phyloP scores from a whole-genome alignment of 2,113 vertebrate species.

The Platichthys stellatus region DNA sequence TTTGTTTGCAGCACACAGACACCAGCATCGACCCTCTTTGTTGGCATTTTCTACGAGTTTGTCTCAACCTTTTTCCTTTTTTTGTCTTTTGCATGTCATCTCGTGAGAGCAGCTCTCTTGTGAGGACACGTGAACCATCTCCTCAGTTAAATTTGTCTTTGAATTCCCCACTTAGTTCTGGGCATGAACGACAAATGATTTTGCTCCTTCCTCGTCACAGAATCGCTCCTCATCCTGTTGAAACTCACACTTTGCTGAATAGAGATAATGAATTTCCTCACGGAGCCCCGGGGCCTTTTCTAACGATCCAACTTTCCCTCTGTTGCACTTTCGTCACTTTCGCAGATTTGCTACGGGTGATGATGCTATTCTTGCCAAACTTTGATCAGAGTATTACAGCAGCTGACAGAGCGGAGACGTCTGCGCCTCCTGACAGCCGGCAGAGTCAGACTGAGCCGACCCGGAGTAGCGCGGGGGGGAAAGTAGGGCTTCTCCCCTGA shows the following conservation, averaged over 20 bases:
- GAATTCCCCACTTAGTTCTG: background rate
- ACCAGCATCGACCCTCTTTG: too few species aligned
- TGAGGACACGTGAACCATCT: too few species aligned
- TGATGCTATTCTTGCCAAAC: constrained; percentile 56
- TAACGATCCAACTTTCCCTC: constrained; percentile 41
- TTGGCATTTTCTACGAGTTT: too few species aligned
- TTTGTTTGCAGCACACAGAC: too few species aligned
- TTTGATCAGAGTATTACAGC: constrained; percentile 65
- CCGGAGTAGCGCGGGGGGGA: constrained; percentile 36
- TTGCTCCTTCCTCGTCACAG: background rate
- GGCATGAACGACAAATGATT: background rate
- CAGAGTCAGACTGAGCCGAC: constrained; percentile 45
- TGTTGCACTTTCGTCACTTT: constrained; percentile 48
- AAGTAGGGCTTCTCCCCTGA: constrained; percentile 69
- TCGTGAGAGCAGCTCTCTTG: too few species aligned
- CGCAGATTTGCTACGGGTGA: constrained; percentile 55
- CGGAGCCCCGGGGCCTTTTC: constrained; percentile 18
- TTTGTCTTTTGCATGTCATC: too few species aligned
- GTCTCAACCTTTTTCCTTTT: too few species aligned
- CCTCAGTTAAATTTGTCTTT: constrained; percentile 4
- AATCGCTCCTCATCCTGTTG: constrained; percentile 8
- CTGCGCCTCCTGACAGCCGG: constrained; percentile 33
- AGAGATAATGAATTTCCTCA: constrained; percentile 21
- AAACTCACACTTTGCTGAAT: constrained; percentile 19
- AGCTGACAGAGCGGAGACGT: constrained; percentile 41